phyloP scores from a whole-genome alignment of 2,888 invertebrate species.

The Ditula angustiorana region DNA sequence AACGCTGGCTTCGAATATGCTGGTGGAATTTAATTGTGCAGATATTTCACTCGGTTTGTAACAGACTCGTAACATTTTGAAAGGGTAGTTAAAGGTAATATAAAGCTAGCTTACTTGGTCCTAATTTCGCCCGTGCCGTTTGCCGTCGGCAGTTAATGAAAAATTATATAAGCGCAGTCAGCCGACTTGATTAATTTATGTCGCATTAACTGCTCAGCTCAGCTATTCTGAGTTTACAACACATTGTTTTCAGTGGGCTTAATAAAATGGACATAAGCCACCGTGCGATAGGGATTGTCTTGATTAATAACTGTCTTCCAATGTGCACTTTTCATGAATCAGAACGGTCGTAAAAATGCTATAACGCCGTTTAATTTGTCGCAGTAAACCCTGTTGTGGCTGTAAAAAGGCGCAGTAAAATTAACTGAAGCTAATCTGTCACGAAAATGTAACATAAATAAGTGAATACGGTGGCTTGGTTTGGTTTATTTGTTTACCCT shows the following conservation, averaged over 20 bases:
- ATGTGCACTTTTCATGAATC: conserved; percentile 46
- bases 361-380: conserved; percentile 57
- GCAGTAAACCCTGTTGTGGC: conserved; percentile 49
- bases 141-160: conserved; percentile 44
- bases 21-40: conserved; percentile 10
- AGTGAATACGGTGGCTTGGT: conserved; percentile 6
- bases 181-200: conserved; percentile 50
- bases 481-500: conserved; percentile 15
- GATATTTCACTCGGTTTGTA: conserved; percentile 14
- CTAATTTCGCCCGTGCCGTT: conserved; percentile 27
- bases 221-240: conserved; percentile 44
- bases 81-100: conserved; percentile 10
- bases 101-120: conserved; percentile 10
- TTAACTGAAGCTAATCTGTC: conserved; percentile 43
- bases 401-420: conserved; percentile 46
- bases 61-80: conserved; percentile 14
- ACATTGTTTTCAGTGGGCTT: neutral
- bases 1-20: conserved; percentile 14
- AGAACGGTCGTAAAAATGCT: conserved; percentile 52
- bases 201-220: conserved; percentile 46
- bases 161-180: conserved; percentile 25
- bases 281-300: conserved; percentile 16
- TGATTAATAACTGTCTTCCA: conserved; percentile 45
- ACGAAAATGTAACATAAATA: conserved; percentile 30
- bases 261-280: conserved; percentile 23